These are phyloP conservation scores for Sphecodes monilicornis DNA, from an alignment of 2,888 invertebrate species.

Conservation along the genomic window DNA sequence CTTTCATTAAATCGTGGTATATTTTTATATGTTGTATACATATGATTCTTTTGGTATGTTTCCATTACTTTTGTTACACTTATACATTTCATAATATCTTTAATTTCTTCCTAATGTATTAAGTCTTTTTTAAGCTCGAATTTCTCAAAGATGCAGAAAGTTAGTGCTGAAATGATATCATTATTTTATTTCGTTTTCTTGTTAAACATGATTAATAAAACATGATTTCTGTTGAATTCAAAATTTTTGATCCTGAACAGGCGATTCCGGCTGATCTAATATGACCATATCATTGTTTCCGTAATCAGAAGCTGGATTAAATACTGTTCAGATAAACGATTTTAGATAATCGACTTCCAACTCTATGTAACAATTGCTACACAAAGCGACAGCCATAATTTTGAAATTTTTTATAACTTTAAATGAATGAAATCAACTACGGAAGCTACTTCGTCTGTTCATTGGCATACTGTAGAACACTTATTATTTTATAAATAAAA, in stretches of 20 bases:
- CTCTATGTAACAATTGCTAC: background rate
- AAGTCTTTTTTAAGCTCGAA: background rate
- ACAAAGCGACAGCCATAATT: background rate
- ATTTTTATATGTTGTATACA: too few relatives aligned
- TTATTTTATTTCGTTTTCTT: background rate
- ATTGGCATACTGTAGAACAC: too few relatives aligned
- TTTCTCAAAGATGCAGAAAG: background rate
- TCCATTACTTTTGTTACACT: too few relatives aligned
- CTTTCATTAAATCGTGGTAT: background rate
- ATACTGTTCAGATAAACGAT: background rate
- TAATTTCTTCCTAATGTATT: background rate
- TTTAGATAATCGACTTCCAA: background rate
- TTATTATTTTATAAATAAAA: too few relatives aligned
- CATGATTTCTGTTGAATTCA: background rate
- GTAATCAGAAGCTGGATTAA: slow-evolving; percentile 1
- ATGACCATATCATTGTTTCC: background rate
- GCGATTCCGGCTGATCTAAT: background rate
- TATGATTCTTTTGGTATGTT: background rate
- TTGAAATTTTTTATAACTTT: background rate
- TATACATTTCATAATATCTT: background rate
- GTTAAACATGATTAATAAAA: too few relatives aligned
- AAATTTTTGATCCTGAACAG: background rate
- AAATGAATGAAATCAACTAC: too few relatives aligned
- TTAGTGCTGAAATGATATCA: too few relatives aligned
- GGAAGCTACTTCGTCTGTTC: too few relatives aligned